Base-by-base conservation (phyloP, 2,113 vertebrate genomes). In the Peucedramus taeniatus region DNA sequence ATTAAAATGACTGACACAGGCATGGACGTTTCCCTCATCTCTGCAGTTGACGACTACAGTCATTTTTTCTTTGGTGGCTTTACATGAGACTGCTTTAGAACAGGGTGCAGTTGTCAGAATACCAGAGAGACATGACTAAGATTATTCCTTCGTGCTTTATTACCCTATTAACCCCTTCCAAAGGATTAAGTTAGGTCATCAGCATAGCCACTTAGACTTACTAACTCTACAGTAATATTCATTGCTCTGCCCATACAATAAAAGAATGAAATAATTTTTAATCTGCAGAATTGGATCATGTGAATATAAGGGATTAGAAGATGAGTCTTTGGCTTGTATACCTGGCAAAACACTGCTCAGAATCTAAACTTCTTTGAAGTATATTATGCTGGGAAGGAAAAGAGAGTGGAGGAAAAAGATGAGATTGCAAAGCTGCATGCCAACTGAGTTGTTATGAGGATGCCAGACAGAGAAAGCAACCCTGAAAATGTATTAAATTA, bases 401-500 rank as follows among this genome's bases (percentile, higher is more conserved):
- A 10, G 72, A 91, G 85, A 83, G 11, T 2, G 5, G 40, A 76
- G 64, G 80, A 82, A 91, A 93, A 22, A 90, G 57, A 76, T 68
- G 89, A 97, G 96, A 97, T 89, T 91, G 94, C 93, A 66, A 92
- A 96, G 70, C 94, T 95, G 76, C 72, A 90, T 94, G 94, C 97
- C 96, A 96, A 44, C 64, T 15, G 93, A 95, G 93, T 93, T 87
- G 91, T 94, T 97, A 92, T 23, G 50, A 81, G 72, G 45, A 20
- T 91, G 96, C 89, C 88, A 93, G 87, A 59, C 27, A 40, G 89
- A 74, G 35, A 90, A 75, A 92, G 79, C 82, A 95, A 83, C 84
- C 65, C 1, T 96, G 97, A 97, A 97, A 97, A 97, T 96, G 83
- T 82, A 86, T 97, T 97, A 90, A 96, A 96, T 97, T 95, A 97